Base-by-base conservation (phyloP, 2,797 vertebrate genomes). In the Spheniscus humboldti region DNA sequence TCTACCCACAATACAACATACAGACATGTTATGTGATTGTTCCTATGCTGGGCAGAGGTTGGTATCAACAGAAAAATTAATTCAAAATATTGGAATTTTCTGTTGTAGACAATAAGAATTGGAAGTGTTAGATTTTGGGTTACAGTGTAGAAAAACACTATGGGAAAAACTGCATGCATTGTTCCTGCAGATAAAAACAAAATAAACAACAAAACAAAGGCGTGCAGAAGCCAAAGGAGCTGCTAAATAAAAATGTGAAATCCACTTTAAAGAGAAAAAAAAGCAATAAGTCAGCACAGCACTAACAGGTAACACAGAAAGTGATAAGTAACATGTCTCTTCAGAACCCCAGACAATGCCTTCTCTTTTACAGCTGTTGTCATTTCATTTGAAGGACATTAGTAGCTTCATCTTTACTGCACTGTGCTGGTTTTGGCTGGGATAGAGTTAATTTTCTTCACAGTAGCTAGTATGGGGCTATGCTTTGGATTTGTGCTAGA, bases 361-460 rank as follows among this genome's bases (percentile, higher is more conserved):
- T 66, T 39, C 43, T 81, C 59, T 94, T 94, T 95, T 74, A 69
- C 12, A 43, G 60, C 67, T 68, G 47, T 59, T 68, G 85, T 81
- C 33, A 57, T 90, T 95, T 96, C 60, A 62, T 68, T 78, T 90
- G 96, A 96, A 95, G 95, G 88, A 93, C 85, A 85, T 86, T 64
- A 68, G 80, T 68, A 91, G 18, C 60, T 95, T 91, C 73, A 27
- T 60, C 63, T 66, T 60, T 74, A 68, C 39, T 52, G 43, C 43
- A 41, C 41, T 41, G 41, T 41, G 41, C 41, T 41, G 15, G 41
- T 41, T 41, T 41, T 41, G 41, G 15, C 14, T 41, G 41, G 41
- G 41, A 41, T 41, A 41, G 41, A 41, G 41, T 41, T 41, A 41
- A 41, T 41, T 41, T 41, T 41, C 41, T 41, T 41, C 41, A 41